A percentile compares a stretch with the other conserved stretches of the same genome.
phyloP scores from a whole-genome alignment of 1,140 invertebrate genomes.

The Lasioglossum albipes region DNA sequence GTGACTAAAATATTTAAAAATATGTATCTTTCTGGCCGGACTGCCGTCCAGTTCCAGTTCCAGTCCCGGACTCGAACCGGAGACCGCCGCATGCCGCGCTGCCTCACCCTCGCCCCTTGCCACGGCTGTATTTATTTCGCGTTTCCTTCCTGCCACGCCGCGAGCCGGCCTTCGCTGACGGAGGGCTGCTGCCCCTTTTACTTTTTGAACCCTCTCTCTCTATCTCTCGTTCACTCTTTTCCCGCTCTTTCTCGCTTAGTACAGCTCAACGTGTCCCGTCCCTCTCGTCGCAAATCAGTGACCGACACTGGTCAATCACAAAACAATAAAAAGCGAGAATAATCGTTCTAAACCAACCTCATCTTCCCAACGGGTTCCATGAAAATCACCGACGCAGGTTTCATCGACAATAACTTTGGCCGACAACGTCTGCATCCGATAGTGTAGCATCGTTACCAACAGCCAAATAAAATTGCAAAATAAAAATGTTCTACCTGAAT shows the following conservation, averaged over 20 bases:
- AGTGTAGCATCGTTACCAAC: too few species aligned
- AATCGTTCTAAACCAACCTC: too few species aligned
- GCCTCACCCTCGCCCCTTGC: slow-evolving; percentile 51
- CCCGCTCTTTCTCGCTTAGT: not conserved
- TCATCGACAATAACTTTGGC: too few species aligned
- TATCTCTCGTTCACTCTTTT: slow-evolving; percentile 6
- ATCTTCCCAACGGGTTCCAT: too few species aligned
- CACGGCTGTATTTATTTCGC: slow-evolving; percentile 79
- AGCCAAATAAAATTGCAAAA: too few species aligned
- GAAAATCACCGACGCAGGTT: too few species aligned
- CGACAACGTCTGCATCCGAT: too few species aligned
- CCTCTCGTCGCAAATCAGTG: too few species aligned
- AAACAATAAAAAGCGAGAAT: too few species aligned
- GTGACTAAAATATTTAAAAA: slow-evolving; percentile 82
- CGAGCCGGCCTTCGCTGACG: slow-evolving; percentile 33
- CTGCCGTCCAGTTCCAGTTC: slow-evolving; percentile 80
- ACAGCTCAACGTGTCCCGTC: too few species aligned
- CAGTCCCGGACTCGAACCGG: slow-evolving; percentile 65
- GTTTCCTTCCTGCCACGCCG: slow-evolving; percentile 79
- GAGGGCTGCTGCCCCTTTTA: slow-evolving; percentile 59
- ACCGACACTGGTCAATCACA: too few species aligned
- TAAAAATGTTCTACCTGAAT: too few species aligned
- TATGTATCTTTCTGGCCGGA: slow-evolving; percentile 81
- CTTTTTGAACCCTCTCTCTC: slow-evolving; percentile 49
- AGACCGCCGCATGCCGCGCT: slow-evolving; percentile 58